phyloP scores from a whole-genome alignment of 2,113 vertebrate species.

The Callipepla californica region DNA sequence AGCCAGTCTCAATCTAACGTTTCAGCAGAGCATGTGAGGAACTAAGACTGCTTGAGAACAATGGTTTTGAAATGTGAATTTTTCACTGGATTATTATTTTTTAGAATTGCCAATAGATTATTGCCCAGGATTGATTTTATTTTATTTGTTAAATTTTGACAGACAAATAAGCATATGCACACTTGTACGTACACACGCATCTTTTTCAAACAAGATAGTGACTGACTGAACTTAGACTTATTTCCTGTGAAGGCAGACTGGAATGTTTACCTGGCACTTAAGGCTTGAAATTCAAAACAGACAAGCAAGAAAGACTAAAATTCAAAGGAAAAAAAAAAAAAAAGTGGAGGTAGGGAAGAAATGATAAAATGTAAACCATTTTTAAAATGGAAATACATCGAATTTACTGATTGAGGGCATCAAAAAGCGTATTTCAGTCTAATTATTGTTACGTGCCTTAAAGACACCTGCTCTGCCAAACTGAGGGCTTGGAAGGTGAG shows the following conservation, averaged over 20 bases:
- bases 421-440: constrained; percentile 1
- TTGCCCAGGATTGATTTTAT: constrained; percentile 55
- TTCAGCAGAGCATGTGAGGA: constrained; percentile 67
- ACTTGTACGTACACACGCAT: constrained; percentile 38
- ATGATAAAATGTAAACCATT: constrained; percentile 36
- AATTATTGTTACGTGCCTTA: constrained; percentile 49
- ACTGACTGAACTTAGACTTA: constrained; percentile 48
- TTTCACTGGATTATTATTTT: constrained; percentile 39
- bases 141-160: constrained; percentile 52
- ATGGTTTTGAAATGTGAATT: constrained; percentile 3
- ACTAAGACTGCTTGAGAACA: constrained; percentile 45
- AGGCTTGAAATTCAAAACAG: constrained; percentile 67
- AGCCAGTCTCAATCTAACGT: constrained; percentile 60
- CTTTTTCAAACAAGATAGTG: constrained; percentile 55
- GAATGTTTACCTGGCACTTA: constrained; percentile 69
- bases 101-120: constrained; percentile 54
- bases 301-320: constrained; percentile 53
- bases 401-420: constrained; percentile 43
- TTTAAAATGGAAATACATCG: constrained; percentile 60
- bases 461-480: constrained; percentile 69
- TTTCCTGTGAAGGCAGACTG: constrained; percentile 62
- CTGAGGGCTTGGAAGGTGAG: constrained; percentile 57
- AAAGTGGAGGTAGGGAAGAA: constrained; percentile 32
- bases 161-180: constrained; percentile 58
- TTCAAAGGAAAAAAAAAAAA: background rate